Evolutionary conservation across 2,888 invertebrate genomes (phyloP).

Genomic region (Cheilosia pagana): DNA sequence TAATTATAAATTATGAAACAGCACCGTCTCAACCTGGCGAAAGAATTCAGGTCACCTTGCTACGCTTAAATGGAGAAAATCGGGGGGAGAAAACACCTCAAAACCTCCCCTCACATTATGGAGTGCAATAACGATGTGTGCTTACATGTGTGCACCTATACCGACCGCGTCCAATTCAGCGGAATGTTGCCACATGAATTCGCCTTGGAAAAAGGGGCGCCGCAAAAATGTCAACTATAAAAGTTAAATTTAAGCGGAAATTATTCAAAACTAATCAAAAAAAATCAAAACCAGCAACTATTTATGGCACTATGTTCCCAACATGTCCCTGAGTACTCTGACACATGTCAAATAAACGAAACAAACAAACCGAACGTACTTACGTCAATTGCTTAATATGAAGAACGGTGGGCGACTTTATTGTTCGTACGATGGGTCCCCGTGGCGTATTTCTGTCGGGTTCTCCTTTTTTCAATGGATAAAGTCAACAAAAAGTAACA

Average conservation of each 20-base stretch:
- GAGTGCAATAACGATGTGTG: conserved; percentile 6
- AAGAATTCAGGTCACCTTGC: conserved; percentile 43
- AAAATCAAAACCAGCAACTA: background rate
- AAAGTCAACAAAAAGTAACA: conserved; percentile 31
- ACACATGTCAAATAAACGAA: conserved; percentile 35
- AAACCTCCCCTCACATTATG: conserved; percentile 29
- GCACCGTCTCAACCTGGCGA: conserved; percentile 14
- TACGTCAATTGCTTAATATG: conserved; percentile 43
- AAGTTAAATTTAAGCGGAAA: background rate
- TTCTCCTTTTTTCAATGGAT: conserved; percentile 28
- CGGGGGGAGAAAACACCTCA: background rate
- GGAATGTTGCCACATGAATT: conserved; percentile 36
- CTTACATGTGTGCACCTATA: background rate
- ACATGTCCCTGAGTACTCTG: conserved; percentile 25
- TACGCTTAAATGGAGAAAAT: conserved; percentile 19
- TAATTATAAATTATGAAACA: conserved; percentile 42
- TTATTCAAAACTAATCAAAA: background rate
- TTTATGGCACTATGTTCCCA: conserved; percentile 26
- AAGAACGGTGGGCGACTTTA: conserved; percentile 6
- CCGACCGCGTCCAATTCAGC: conserved; percentile 42
- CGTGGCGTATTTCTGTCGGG: conserved; percentile 21
- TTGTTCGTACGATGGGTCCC: background rate
- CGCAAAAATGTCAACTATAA: background rate
- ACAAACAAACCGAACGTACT: background rate
- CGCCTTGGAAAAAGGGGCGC: no score